Evolutionary conservation across 2,888 invertebrate genomes (phyloP).

Genomic region (Athalia rosae): DNA sequence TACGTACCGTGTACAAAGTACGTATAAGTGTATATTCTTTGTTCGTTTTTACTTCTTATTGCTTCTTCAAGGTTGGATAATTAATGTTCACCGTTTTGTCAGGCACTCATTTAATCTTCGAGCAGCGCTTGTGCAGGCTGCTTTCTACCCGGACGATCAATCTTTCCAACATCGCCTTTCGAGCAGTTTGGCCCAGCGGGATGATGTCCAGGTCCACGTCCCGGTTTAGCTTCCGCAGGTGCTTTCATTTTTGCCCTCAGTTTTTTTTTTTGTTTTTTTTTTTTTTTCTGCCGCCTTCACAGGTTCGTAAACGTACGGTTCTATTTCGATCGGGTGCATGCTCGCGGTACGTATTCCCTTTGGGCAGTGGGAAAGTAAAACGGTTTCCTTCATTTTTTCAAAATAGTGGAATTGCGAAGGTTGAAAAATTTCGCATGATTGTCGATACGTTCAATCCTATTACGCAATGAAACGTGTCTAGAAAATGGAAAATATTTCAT

Average conservation of each 20-base stretch:
- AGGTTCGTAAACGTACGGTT: too few relatives aligned
- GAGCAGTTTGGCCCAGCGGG: neutral
- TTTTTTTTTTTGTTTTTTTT: neutral
- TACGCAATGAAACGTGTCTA: too few relatives aligned
- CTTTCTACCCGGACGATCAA: constrained; percentile 22
- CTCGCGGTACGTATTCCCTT: too few relatives aligned
- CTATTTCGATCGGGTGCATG: too few relatives aligned
- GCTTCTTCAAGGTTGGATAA: neutral
- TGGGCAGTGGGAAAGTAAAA: too few relatives aligned
- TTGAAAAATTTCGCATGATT: too few relatives aligned
- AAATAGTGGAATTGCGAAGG: too few relatives aligned
- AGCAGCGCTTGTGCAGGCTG: constrained; percentile 16
- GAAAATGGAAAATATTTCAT: too few relatives aligned
- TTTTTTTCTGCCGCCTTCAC: too few relatives aligned
- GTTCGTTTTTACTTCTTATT: neutral
- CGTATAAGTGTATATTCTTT: neutral
- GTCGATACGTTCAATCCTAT: too few relatives aligned
- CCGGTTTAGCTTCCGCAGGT: too few relatives aligned
- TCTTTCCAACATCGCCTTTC: constrained; percentile 1
- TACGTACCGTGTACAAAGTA: neutral
- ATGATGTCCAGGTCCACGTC: constrained; percentile 2
- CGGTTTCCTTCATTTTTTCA: too few relatives aligned
- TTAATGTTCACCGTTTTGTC: constrained; percentile 44
- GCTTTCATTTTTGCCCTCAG: neutral
- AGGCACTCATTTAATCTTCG: constrained; percentile 45